Conservation (phyloP, 2,797 vertebrate species). For the Danio tinwini region DNA sequence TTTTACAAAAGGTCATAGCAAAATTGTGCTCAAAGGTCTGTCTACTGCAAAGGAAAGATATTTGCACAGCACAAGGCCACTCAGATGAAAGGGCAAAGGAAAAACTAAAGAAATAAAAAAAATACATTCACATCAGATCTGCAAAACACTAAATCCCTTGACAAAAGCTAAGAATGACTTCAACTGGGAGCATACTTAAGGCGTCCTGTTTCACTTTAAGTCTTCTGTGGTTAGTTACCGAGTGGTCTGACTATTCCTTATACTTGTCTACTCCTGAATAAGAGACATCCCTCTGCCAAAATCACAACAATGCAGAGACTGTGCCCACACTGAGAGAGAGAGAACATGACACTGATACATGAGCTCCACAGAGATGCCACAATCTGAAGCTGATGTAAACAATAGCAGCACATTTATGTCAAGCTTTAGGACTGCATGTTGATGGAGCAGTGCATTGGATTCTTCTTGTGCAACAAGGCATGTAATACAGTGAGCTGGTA, state of each 20-base stretch:
- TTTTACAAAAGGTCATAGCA: constrained; percentile 1
- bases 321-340: constrained; percentile 6
- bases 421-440: not conserved
- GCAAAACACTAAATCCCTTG: not conserved
- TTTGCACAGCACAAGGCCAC: not conserved
- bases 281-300: constrained; percentile 43
- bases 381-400: constrained; percentile 28
- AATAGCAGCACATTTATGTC: constrained; percentile 12
- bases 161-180: not conserved
- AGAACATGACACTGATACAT: not conserved
- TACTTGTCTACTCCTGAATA: constrained; percentile 27
- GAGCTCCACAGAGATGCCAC: not conserved
- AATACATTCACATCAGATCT: not conserved
- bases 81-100: not conserved
- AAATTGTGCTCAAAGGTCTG: not conserved
- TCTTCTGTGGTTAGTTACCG: not conserved
- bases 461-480: constrained; percentile 1
- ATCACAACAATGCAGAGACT: constrained; percentile 51
- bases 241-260: not conserved
- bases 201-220: not conserved
- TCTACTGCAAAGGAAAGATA: not conserved
- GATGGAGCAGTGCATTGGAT: not conserved
- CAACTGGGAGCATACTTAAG: not conserved
- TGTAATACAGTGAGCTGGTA: not conserved
- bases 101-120: not conserved